These are phyloP conservation scores for Scolanthus callimorphus DNA, from an alignment of 92 coral and sea anemone genomes.

Conservation along the genomic window DNA sequence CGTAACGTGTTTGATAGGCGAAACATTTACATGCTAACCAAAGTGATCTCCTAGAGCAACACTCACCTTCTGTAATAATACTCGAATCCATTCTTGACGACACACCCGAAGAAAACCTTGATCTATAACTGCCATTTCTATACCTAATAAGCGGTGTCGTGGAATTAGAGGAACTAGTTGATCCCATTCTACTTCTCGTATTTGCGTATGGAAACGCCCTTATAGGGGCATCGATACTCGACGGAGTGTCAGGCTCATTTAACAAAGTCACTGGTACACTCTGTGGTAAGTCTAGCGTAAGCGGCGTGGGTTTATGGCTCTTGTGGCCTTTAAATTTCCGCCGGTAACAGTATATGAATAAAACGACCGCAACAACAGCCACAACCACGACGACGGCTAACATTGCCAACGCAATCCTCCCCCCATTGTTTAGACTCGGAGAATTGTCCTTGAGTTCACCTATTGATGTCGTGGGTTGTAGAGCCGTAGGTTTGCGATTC, in stretches of 20 bases:
- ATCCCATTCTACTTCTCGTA: conserved; percentile 63
- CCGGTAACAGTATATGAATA: conserved; percentile 6
- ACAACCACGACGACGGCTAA: conserved; percentile 40
- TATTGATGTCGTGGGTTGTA: no score
- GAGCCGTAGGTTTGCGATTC: no score
- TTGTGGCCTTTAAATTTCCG: conserved; percentile 9
- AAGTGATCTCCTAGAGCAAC: background rate
- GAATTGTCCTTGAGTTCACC: background rate
- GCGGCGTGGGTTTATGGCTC: conserved; percentile 5
- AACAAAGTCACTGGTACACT: conserved; percentile 19
- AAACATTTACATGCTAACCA: background rate
- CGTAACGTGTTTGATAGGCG: no score
- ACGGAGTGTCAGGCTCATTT: conserved; percentile 69
- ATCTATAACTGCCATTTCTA: conserved; percentile 86
- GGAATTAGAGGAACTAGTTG: conserved; percentile 79
- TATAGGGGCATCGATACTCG: conserved; percentile 26
- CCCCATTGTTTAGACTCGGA: conserved; percentile 1
- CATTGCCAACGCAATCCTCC: conserved; percentile 6
- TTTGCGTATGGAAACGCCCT: conserved; percentile 57
- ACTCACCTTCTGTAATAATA: conserved; percentile 80
- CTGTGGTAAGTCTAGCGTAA: conserved; percentile 18
- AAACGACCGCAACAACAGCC: conserved; percentile 19
- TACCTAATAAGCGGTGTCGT: conserved; percentile 75
- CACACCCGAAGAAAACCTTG: conserved; percentile 84
- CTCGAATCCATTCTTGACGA: conserved; percentile 67